phyloP scores from a whole-genome alignment of 2,113 vertebrate genomes.

The Gulo gulo region DNA sequence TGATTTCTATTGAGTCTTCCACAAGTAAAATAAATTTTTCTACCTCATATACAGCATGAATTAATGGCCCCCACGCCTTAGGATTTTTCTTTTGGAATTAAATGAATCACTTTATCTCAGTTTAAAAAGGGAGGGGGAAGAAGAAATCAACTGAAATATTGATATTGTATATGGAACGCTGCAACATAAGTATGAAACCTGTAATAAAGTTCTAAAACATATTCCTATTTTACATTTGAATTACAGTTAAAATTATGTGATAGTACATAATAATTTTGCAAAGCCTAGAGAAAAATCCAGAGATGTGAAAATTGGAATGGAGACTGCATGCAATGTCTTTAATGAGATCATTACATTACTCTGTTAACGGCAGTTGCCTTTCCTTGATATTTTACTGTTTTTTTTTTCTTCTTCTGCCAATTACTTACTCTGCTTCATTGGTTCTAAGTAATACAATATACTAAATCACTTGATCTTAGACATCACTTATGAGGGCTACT shows the following conservation, averaged over 20 bases:
- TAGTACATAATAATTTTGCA: not conserved
- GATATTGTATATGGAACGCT: not conserved
- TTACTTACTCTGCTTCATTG: constrained; percentile 74
- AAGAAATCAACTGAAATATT: not conserved
- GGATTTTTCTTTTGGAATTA: not conserved
- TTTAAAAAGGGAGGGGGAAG: not conserved
- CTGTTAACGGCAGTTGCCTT: constrained; percentile 59
- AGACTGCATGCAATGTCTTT: constrained; percentile 38
- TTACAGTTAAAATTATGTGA: constrained; percentile 5
- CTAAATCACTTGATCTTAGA: constrained; percentile 71
- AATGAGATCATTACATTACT: constrained; percentile 62
- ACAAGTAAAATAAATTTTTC: not conserved
- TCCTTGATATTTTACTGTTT: constrained; percentile 67
- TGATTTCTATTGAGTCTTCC: not conserved
- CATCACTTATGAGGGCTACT: constrained; percentile 54
- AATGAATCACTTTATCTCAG: not conserved
- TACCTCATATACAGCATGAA: not conserved
- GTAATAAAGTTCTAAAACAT: not conserved
- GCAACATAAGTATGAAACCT: not conserved
- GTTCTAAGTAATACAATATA: constrained; percentile 59
- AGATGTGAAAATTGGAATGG: constrained; percentile 37
- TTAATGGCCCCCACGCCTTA: not conserved
- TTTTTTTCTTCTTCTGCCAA: constrained; percentile 58
- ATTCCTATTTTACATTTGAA: constrained; percentile 10
- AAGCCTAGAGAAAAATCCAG: constrained; percentile 40